These are phyloP conservation scores for Bryconaethiops microstoma DNA, from an alignment of 2,797 vertebrate genomes.

Conservation along the genomic window DNA sequence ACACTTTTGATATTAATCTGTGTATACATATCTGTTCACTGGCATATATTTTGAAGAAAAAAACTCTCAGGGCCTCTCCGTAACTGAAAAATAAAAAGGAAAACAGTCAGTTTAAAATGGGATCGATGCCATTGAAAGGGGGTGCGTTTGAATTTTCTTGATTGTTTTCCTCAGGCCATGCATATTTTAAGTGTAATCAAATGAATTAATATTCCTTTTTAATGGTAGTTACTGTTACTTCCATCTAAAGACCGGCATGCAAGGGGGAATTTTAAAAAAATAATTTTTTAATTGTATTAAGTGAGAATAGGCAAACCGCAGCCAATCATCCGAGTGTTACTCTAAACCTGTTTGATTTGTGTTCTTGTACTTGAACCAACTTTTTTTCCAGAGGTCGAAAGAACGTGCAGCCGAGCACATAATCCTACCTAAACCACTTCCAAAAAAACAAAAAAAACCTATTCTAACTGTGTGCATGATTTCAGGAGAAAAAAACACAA, in stretches of 20 bases:
- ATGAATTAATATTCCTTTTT: constrained; percentile 72
- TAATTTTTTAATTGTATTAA: constrained; percentile 77
- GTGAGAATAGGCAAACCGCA: constrained; percentile 78
- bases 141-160: constrained; percentile 78
- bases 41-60: constrained; percentile 81
- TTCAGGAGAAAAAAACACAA: constrained; percentile 46
- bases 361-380: constrained; percentile 78
- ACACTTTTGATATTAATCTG: constrained; percentile 85
- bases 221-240: constrained; percentile 78
- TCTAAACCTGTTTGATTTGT: constrained; percentile 69
- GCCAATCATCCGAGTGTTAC: constrained; percentile 78
- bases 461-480: constrained; percentile 84
- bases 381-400: constrained; percentile 67
- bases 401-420: constrained; percentile 73
- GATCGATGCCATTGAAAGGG: constrained; percentile 76
- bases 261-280: constrained; percentile 71
- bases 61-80: constrained; percentile 84
- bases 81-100: constrained; percentile 79
- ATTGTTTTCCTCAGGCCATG: constrained; percentile 81
- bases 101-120: constrained; percentile 78
- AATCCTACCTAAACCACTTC: constrained; percentile 83
- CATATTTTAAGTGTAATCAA: constrained; percentile 81
- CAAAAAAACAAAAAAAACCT: constrained; percentile 59
- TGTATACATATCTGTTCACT: constrained; percentile 86
- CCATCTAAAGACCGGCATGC: constrained; percentile 85